These are phyloP conservation scores for Chionodraco myersi DNA, from an alignment of 2,113 vertebrate species.

Conservation along the genomic window DNA sequence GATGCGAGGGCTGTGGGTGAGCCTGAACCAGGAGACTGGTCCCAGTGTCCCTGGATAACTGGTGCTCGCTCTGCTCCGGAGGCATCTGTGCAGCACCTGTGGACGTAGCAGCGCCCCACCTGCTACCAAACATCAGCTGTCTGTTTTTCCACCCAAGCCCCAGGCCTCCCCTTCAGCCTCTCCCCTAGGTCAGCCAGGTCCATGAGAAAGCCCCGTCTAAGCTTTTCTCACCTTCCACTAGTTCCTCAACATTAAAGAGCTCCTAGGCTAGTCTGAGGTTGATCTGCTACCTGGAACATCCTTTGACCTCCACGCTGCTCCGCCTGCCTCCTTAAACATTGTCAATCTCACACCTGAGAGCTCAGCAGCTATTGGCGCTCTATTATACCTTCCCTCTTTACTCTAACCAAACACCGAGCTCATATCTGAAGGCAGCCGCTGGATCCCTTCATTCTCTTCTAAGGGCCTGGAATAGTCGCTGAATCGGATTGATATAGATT, in stretches of 20 bases:
- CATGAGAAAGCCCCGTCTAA: slow-evolving; percentile 77
- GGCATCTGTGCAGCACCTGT: slow-evolving; percentile 86
- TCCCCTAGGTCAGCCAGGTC: slow-evolving; percentile 69
- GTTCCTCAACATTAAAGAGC: slow-evolving; percentile 76
- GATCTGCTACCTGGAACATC: slow-evolving; percentile 71
- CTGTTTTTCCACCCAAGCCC: slow-evolving; percentile 53
- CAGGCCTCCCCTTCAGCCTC: slow-evolving; percentile 41
- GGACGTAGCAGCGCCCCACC: slow-evolving; percentile 68
- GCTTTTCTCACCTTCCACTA: slow-evolving; percentile 84
- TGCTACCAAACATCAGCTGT: slow-evolving; percentile 74
- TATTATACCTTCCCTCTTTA: slow-evolving; percentile 66
- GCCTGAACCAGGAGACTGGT: slow-evolving; percentile 71
- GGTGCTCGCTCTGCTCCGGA: slow-evolving; percentile 71
- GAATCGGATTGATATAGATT: slow-evolving; percentile 78
- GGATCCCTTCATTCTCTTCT: slow-evolving; percentile 67
- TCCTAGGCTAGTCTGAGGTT: slow-evolving; percentile 67
- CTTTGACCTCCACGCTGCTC: slow-evolving; percentile 70
- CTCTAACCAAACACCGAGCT: slow-evolving; percentile 70
- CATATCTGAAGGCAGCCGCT: slow-evolving; percentile 54
- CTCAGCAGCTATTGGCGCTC: slow-evolving; percentile 65
- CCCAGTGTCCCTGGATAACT: slow-evolving; percentile 74
- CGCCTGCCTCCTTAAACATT: slow-evolving; percentile 72
- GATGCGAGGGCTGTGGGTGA: slow-evolving; percentile 82
- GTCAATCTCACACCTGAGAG: slow-evolving; percentile 71
- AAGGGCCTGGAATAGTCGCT: slow-evolving; percentile 56